Conservation (phyloP, 2,888 invertebrate genomes). For the Thalpophila matura region DNA sequence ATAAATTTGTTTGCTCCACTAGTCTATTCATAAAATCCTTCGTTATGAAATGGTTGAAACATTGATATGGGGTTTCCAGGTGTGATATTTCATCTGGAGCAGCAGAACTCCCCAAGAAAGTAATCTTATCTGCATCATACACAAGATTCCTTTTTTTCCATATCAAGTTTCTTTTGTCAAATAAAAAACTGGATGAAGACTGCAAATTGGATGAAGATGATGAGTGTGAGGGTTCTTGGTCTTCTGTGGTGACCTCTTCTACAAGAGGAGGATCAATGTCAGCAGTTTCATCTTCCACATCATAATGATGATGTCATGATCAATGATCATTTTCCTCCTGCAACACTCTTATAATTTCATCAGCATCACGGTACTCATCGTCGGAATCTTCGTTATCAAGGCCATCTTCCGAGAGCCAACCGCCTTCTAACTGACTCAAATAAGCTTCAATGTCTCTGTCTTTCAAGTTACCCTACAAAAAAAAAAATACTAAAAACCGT, state of each 20-base stretch:
- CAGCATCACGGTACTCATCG: constrained; percentile 65
- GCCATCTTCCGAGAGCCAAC: constrained; percentile 68
- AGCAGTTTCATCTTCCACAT: constrained; percentile 62
- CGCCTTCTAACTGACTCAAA: constrained; percentile 65
- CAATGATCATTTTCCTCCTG: constrained; percentile 66
- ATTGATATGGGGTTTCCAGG: constrained; percentile 62
- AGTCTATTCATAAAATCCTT: constrained; percentile 48
- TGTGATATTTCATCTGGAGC: constrained; percentile 56
- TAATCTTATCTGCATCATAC: constrained; percentile 67
- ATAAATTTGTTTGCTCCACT: constrained; percentile 24
- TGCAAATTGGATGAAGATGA: constrained; percentile 40
- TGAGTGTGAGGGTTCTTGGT: constrained; percentile 61
- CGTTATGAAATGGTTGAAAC: too few relatives aligned
- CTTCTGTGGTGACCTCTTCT: constrained; percentile 42
- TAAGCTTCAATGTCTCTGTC: constrained; percentile 40
- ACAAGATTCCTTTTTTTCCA: constrained; percentile 68
- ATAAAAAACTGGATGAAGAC: constrained; percentile 50
- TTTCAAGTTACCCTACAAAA: constrained; percentile 67
- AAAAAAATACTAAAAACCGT: too few relatives aligned
- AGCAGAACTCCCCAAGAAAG: constrained; percentile 43
- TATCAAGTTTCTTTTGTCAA: constrained; percentile 71
- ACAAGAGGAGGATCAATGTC: constrained; percentile 60
- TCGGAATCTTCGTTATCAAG: constrained; percentile 67
- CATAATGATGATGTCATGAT: constrained; percentile 43
- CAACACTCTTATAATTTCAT: constrained; percentile 70